Conservation (phyloP, 2,797 vertebrate genomes). For the Malacoraja senta region DNA sequence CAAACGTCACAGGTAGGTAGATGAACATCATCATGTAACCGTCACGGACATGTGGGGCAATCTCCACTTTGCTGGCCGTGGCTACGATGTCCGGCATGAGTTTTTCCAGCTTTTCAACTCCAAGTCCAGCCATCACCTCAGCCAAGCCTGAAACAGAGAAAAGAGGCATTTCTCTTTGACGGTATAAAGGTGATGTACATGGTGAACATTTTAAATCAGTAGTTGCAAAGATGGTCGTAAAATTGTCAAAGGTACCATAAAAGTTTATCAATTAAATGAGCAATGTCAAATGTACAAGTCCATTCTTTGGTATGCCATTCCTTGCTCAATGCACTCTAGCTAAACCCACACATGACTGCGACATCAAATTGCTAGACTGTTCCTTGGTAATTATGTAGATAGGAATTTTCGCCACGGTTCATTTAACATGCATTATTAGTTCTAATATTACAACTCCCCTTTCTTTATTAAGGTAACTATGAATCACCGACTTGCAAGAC, state of each 20-base stretch:
- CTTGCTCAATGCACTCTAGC: background rate
- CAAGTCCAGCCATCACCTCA: conserved; percentile 94
- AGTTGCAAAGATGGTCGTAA: background rate
- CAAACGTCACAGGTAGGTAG: conserved; percentile 94
- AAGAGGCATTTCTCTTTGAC: background rate
- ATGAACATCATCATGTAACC: conserved; percentile 99
- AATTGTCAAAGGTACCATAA: background rate
- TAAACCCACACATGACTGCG: background rate
- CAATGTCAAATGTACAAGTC: background rate
- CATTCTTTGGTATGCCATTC: background rate
- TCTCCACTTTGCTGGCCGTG: conserved; percentile 92
- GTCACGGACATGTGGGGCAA: conserved; percentile 93
- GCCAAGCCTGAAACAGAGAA: conserved; percentile 70
- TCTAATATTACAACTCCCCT: background rate
- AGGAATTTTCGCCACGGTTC: background rate
- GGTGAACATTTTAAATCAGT: background rate
- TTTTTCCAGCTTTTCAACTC: conserved; percentile 94
- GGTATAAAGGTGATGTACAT: background rate
- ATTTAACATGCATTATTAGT: background rate
- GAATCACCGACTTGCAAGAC: background rate
- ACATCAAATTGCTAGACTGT: background rate
- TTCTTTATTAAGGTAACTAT: background rate
- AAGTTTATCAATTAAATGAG: background rate
- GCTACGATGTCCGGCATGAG: conserved; percentile 97
- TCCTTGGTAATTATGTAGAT: background rate